Conservation (phyloP, 2,797 vertebrate genomes). For the Pitangus sulphuratus region DNA sequence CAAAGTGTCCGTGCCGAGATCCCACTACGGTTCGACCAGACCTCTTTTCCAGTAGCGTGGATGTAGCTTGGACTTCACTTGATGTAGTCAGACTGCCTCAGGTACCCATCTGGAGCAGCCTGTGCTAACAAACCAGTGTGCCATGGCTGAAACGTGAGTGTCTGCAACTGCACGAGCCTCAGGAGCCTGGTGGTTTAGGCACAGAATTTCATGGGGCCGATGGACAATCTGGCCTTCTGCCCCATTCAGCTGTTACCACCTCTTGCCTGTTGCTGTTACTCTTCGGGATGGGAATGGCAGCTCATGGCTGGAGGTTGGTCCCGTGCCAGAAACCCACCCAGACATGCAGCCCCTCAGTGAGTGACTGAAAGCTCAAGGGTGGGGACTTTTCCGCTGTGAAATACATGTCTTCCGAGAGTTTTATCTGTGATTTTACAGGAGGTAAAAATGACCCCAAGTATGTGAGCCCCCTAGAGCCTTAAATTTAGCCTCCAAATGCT, state of each 20-base stretch:
- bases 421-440: background rate
- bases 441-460: background rate
- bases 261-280: background rate
- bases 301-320: rapidly evolving
- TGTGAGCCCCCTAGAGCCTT: background rate
- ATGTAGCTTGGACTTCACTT: background rate
- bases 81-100: rapidly evolving
- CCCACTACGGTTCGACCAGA: background rate
- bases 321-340: background rate
- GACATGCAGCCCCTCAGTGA: background rate
- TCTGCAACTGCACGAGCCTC: background rate
- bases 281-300: background rate
- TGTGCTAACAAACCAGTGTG: background rate
- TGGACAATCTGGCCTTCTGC: background rate
- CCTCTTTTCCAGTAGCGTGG: background rate
- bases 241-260: background rate
- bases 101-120: background rate
- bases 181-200: background rate
- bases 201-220: background rate
- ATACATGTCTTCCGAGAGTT: background rate
- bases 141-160: background rate
- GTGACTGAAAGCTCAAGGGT: background rate
- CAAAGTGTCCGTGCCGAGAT: background rate
- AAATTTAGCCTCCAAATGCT: background rate
- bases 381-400: background rate